A percentile compares a stretch with the other conserved stretches of the same genome.
These are phyloP conservation scores for Echiichthys vipera DNA, from an alignment of 2,797 vertebrate species.

Conservation along the genomic window DNA sequence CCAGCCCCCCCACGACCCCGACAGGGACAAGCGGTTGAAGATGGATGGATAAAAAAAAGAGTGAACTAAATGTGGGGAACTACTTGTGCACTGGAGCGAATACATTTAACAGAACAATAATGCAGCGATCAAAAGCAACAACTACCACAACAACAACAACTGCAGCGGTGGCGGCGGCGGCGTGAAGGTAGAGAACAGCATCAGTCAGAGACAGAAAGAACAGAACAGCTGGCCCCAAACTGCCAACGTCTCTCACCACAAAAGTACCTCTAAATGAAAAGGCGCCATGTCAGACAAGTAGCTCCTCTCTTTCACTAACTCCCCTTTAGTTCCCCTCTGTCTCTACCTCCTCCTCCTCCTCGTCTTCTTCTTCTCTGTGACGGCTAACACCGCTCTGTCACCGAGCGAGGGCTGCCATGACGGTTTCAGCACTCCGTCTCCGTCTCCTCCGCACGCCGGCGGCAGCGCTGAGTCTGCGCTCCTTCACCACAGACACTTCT, in stretches of 20 bases:
- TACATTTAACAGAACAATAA: not conserved
- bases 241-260: constrained; percentile 77
- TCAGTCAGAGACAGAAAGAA: constrained; percentile 31
- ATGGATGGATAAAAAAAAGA: no score
- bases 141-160: constrained; percentile 19
- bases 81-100: not conserved
- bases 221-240: constrained; percentile 73
- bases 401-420: constrained; percentile 64
- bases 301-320: constrained; percentile 61
- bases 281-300: constrained; percentile 70
- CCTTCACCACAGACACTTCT: constrained; percentile 70
- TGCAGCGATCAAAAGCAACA: constrained; percentile 7
- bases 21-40: no score
- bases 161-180: not conserved
- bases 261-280: constrained; percentile 68
- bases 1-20: no score
- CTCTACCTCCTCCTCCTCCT: constrained; percentile 14
- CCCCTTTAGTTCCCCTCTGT: constrained; percentile 41
- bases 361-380: constrained; percentile 28
- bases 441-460: constrained; percentile 37
- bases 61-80: no score
- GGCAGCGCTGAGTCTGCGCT: constrained; percentile 77
- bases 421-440: constrained; percentile 58
- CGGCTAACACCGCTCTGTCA: constrained; percentile 61
- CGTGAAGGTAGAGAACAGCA: constrained; percentile 18